These are phyloP conservation scores for Pygoscelis adeliae DNA, from an alignment of 2,113 vertebrate species.

Conservation along the genomic window DNA sequence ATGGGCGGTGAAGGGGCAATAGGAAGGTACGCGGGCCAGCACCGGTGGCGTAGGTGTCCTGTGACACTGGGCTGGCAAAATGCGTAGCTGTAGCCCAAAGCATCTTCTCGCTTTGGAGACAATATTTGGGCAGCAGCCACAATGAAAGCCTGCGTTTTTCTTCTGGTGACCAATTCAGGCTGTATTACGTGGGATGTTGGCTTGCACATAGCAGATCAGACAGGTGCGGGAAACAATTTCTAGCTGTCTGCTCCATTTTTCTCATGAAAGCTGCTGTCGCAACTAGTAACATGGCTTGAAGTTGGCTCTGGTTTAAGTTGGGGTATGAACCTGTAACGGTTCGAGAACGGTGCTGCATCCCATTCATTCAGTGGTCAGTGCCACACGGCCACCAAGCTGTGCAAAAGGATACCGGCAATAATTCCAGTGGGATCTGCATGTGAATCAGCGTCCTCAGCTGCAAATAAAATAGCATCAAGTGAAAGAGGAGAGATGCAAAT, in stretches of 20 bases:
- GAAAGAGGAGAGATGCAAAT: not conserved
- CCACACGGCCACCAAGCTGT: not conserved
- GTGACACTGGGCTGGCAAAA: not conserved
- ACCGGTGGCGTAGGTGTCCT: rapidly evolving
- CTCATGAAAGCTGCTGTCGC: not conserved
- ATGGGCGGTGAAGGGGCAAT: rapidly evolving
- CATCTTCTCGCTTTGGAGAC: not conserved
- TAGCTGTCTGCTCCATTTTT: not conserved
- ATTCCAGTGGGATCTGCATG: not conserved
- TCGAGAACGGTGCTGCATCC: rapidly evolving
- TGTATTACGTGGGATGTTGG: not conserved
- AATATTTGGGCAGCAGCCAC: not conserved
- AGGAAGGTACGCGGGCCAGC: not conserved
- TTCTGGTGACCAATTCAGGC: not conserved
- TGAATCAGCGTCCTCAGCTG: not conserved
- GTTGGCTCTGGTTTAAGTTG: not conserved
- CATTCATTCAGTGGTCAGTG: not conserved
- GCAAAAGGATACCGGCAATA: not conserved
- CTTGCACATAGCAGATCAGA: rapidly evolving
- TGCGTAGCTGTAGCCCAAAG: not conserved
- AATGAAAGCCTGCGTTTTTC: not conserved
- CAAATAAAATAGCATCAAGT: not conserved
- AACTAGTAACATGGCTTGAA: not conserved
- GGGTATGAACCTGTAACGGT: not conserved
- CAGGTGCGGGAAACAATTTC: not conserved